A percentile compares a stretch with the other conserved stretches of the same genome.
Evolutionary conservation across 92 coral and sea anemone genomes (phyloP).

Genomic region (Diadumene lineata): DNA sequence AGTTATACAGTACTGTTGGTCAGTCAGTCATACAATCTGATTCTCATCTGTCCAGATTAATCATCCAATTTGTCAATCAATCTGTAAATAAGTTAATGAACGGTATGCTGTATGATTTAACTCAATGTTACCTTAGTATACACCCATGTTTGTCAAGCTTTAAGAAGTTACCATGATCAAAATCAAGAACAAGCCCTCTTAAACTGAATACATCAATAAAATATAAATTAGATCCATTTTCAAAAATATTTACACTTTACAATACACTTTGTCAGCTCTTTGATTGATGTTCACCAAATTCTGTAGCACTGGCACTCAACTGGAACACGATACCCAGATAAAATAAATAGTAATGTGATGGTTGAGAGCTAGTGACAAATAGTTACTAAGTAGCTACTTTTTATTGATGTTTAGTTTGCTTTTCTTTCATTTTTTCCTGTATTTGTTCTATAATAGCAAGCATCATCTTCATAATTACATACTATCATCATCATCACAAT

Average conservation of each 20-base stretch:
- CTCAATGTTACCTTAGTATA: conserved; percentile 70
- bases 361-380: no score
- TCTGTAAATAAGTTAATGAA: not conserved
- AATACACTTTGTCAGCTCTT: no score
- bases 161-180: conserved; percentile 77
- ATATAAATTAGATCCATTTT: no score
- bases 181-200: conserved; percentile 86
- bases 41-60: not conserved
- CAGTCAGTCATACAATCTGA: not conserved
- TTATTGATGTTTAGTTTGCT: no score
- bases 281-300: no score
- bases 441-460: not conserved
- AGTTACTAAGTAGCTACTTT: no score
- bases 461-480: not conserved
- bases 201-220: conserved; percentile 44
- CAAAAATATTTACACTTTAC: no score
- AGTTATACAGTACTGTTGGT: no score
- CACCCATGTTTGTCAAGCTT: conserved; percentile 85
- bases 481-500: not conserved
- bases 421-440: no score
- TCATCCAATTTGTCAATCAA: not conserved
- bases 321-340: no score
- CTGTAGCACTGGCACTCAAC: no score
- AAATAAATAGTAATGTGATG: no score
- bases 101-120: not conserved